Conservation (phyloP, 2,113 vertebrate species). For the Psophia crepitans region DNA sequence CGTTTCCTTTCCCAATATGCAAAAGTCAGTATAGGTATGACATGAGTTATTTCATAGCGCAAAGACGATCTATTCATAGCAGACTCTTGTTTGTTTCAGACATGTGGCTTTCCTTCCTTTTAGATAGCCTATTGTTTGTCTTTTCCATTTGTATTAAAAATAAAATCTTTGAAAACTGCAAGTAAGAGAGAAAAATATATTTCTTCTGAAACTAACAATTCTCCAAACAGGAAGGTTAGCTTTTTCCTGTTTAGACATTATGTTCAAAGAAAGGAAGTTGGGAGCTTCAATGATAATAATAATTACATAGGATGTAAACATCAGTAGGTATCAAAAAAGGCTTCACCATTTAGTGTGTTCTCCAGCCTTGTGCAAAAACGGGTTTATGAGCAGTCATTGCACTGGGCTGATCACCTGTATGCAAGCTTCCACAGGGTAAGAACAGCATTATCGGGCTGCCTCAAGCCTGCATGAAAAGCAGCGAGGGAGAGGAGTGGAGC, state of each 20-base stretch:
- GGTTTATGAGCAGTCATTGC: neutral
- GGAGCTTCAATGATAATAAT: constrained; percentile 53
- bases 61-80: neutral
- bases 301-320: constrained; percentile 46
- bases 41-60: constrained; percentile 9
- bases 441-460: neutral
- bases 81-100: neutral
- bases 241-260: constrained; percentile 70
- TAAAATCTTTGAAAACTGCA: constrained; percentile 49
- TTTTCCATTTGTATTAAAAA: constrained; percentile 56
- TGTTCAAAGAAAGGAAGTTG: constrained; percentile 62
- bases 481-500: neutral
- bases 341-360: neutral
- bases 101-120: constrained; percentile 45
- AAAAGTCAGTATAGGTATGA: constrained; percentile 3
- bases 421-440: neutral
- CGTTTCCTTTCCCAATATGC: constrained; percentile 38
- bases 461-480: neutral
- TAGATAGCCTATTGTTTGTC: constrained; percentile 37
- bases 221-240: constrained; percentile 62
- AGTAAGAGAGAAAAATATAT: constrained; percentile 17
- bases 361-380: neutral
- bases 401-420: neutral
- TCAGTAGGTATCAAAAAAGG: constrained; percentile 12
- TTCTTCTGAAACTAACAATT: constrained; percentile 25